These are phyloP conservation scores for Athetis lepigone DNA, from an alignment of 2,888 invertebrate genomes.

Conservation along the genomic window DNA sequence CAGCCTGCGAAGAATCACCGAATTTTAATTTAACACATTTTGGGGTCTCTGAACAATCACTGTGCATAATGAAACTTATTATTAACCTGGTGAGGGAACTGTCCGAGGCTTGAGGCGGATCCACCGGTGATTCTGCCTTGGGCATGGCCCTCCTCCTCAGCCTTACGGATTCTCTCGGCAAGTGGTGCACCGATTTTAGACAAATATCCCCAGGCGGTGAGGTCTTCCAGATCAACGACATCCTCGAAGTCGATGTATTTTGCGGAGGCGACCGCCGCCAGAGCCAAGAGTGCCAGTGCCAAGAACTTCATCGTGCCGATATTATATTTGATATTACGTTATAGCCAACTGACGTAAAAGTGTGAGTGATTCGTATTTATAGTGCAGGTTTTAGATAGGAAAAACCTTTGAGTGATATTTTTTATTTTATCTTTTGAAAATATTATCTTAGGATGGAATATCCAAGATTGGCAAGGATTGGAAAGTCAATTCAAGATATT, in stretches of 20 bases:
- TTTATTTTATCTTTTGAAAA: not conserved
- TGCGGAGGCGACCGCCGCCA: constrained; percentile 51
- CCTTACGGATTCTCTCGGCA: constrained; percentile 57
- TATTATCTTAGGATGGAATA: no score
- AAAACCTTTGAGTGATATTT: not conserved
- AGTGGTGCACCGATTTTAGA: constrained; percentile 57
- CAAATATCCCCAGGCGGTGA: constrained; percentile 62
- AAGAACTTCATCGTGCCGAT: constrained; percentile 38
- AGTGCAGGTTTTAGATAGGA: constrained; percentile 4
- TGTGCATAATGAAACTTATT: no score
- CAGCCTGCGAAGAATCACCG: constrained; percentile 44
- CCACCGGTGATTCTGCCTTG: constrained; percentile 65
- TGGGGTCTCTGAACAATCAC: no score
- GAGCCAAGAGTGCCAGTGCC: constrained; percentile 43
- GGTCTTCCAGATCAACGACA: constrained; percentile 44
- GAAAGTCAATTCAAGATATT: no score
- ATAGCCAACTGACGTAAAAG: not conserved
- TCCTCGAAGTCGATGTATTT: constrained; percentile 32
- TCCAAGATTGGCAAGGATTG: no score
- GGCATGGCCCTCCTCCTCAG: constrained; percentile 37
- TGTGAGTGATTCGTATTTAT: constrained; percentile 5
- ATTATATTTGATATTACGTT: no score
- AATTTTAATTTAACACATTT: no score
- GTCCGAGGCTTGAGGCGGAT: constrained; percentile 39
- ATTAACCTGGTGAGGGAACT: constrained; percentile 65